Conservation (phyloP, 2,113 vertebrate genomes). For the Lota lota region DNA sequence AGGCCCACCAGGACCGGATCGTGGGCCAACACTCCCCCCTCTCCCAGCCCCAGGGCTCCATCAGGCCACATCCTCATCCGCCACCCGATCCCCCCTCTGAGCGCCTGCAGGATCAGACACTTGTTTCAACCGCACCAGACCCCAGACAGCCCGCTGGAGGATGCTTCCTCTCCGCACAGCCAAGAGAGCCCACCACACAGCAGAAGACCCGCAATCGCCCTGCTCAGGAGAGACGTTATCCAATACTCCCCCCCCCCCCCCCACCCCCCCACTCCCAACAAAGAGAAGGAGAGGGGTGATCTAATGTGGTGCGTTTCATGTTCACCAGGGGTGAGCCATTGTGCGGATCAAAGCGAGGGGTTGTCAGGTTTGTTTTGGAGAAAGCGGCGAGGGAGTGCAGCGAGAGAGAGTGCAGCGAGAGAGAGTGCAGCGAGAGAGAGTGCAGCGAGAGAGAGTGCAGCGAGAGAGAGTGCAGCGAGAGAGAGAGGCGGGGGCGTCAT, state of each 20-base stretch:
- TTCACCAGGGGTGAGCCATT: conserved; percentile 25
- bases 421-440: background rate
- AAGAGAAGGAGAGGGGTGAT: conserved; percentile 14
- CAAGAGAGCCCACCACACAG: conserved; percentile 47
- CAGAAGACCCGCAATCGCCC: conserved; percentile 8
- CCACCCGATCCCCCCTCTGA: conserved; percentile 59
- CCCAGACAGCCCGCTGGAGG: conserved; percentile 46
- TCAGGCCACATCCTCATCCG: conserved; percentile 70
- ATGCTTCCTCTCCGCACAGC: conserved; percentile 58
- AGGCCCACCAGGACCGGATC: conserved; percentile 15
- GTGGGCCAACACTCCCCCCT: conserved; percentile 10
- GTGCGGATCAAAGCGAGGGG: conserved; percentile 30
- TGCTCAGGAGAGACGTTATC: no score
- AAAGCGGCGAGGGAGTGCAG: no score
- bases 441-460: background rate
- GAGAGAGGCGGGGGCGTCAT: conserved; percentile 24
- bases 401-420: background rate
- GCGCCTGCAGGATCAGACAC: conserved; percentile 59
- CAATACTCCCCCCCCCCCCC: no score
- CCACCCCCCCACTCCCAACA: no score
- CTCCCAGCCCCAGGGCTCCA: conserved; percentile 38
- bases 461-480: background rate
- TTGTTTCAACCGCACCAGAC: conserved; percentile 67
- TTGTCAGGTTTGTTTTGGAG: background rate
- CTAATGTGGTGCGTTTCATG: conserved; percentile 44